Evolutionary conservation across 1,140 invertebrate genomes (phyloP).

Genomic region (Aphelinus atriplicis): DNA sequence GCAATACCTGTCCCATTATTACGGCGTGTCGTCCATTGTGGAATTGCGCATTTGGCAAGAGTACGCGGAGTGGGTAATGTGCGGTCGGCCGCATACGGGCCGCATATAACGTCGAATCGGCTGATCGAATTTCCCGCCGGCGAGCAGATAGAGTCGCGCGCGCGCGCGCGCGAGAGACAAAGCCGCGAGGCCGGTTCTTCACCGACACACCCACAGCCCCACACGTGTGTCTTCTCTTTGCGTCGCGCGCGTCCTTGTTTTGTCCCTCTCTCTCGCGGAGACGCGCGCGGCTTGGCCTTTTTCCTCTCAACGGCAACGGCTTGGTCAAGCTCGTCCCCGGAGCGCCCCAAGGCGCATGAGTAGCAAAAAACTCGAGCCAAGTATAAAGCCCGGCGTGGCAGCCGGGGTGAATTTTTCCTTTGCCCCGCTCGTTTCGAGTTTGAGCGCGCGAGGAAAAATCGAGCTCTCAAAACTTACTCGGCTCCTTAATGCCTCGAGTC

Average conservation of each 20-base stretch:
- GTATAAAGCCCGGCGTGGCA: background rate
- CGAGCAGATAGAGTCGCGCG: background rate
- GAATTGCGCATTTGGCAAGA: conserved; percentile 29
- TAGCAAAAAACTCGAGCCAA: background rate
- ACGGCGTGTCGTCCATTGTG: conserved; percentile 15
- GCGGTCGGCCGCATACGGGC: conserved; percentile 8
- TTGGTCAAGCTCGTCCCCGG: background rate
- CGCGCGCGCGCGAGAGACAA: too few relatives aligned
- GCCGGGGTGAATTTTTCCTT: conserved; percentile 28
- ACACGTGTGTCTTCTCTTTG: conserved; percentile 5
- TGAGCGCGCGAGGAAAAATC: conserved; percentile 17
- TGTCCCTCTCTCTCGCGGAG: background rate
- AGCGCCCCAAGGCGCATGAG: background rate
- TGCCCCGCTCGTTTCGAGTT: conserved; percentile 1
- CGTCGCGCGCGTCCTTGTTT: background rate
- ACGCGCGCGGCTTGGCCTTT: background rate
- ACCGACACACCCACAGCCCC: too few relatives aligned
- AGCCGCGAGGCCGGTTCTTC: too few relatives aligned
- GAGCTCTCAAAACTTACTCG: conserved; percentile 18
- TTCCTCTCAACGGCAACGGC: background rate
- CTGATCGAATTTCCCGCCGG: conserved; percentile 26
- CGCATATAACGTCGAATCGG: conserved; percentile 17
- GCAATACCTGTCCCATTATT: conserved; percentile 29
- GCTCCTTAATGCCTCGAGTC: conserved; percentile 7
- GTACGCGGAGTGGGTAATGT: conserved; percentile 23